Evolutionary conservation across 2,888 invertebrate genomes (phyloP), one percentile per base, ranked within the genome.

Genomic region (Ommatoiulus sabulosus): DNA sequence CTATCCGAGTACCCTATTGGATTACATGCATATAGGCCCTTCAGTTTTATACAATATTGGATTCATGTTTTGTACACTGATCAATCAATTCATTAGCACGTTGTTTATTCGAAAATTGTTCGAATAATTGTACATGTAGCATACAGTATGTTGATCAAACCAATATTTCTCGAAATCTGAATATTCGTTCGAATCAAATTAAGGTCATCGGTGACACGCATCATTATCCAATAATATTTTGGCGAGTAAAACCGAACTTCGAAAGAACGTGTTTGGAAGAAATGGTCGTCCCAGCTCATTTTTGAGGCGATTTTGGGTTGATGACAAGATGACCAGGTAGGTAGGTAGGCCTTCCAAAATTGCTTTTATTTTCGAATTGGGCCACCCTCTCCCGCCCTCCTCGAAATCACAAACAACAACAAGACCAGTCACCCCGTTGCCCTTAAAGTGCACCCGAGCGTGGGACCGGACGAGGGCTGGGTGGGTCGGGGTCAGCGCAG

Each of bases 381-480:
- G 63, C 63, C 63, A 63, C 63, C 63, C 63, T 63, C 63, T 63
- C 63, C 63, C 63, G 20, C 63, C 63, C 63, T n/a, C 20, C 63
- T 63, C 63, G 63, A n/a, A 63, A 63, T 63, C 63, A 63, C 63
- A 63, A 63, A 63, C 63, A 63, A 63, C 63, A 63, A 63, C 63
- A 63, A 63, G 63, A 63, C 3, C 63, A 63, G 63, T 63, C 63
- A 63, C 63, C 84, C 84, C 84, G 43, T 44, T 84, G 84, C 84
- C 84, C 84, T 44, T 3, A 84, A 43, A 84, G 84, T 84, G 84
- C 84, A 84, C 43, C 84, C 44, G 44, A 44, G 84, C 84, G 84
- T 84, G 84, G 84, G 84, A 84, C 84, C 84, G 84, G 84, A 84
- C 84, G 84, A 84, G 44, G 84, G 84, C 15, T 43, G 84, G 84